These are phyloP conservation scores for Chiloscyllium plagiosum DNA, from an alignment of 2,113 vertebrate genomes.

Conservation along the genomic window DNA sequence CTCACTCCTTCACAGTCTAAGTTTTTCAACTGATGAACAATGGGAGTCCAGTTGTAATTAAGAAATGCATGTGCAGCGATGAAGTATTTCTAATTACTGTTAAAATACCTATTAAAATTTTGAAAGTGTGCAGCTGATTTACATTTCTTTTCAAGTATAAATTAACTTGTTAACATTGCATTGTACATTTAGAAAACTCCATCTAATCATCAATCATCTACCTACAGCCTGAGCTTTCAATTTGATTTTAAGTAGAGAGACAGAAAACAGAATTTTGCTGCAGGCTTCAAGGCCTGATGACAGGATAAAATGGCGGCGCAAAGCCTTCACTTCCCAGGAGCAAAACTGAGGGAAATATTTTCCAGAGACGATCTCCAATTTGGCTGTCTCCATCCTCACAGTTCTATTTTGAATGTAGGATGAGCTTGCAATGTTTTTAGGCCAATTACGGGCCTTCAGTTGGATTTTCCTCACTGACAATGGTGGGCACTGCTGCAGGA, in stretches of 20 bases:
- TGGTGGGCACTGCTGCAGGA: background rate
- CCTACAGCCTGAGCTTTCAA: background rate
- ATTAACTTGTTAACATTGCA: background rate
- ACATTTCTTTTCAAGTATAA: background rate
- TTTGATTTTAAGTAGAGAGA: background rate
- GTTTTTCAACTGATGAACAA: background rate
- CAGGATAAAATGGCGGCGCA: too few relatives aligned
- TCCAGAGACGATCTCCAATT: too few relatives aligned
- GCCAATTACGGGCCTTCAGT: too few relatives aligned
- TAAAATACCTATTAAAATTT: slow-evolving; percentile 18
- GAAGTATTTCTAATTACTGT: slow-evolving; percentile 1
- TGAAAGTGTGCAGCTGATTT: background rate
- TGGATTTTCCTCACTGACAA: too few relatives aligned
- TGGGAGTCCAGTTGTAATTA: background rate
- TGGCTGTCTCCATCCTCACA: too few relatives aligned
- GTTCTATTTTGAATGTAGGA: too few relatives aligned
- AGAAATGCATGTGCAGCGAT: background rate
- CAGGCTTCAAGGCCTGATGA: background rate
- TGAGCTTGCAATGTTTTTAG: too few relatives aligned
- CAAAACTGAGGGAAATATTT: too few relatives aligned
- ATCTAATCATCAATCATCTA: background rate
- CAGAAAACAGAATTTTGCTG: background rate
- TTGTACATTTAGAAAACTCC: background rate
- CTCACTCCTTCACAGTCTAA: background rate
- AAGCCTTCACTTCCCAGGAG: too few relatives aligned